Percentiles rank a stretch among this genome's conserved stretches.
Conservation (phyloP, 2,797 vertebrate genomes). For the Xiphophorus birchmanni region DNA sequence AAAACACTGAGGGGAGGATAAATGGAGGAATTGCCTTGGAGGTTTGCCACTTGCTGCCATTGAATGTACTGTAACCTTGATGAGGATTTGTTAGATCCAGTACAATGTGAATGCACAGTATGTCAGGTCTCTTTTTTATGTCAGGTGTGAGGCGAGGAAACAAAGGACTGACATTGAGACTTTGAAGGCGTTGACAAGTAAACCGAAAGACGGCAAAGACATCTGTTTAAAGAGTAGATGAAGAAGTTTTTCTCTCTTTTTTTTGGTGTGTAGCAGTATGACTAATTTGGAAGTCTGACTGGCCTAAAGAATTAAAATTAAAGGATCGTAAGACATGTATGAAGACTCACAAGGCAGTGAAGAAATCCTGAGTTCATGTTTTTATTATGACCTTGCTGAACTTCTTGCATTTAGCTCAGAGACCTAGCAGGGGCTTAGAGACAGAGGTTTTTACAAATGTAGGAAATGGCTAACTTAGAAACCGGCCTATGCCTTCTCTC, state of each 20-base stretch:
- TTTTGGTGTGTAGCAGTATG: not conserved
- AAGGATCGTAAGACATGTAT: not conserved
- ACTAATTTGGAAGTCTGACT: not conserved
- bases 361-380: not conserved
- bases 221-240: not conserved
- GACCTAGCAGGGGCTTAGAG: too few species aligned
- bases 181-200: not conserved
- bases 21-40: constrained; percentile 50
- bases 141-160: constrained; percentile 2
- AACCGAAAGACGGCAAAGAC: not conserved
- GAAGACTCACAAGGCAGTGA: not conserved
- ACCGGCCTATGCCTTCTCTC: too few species aligned
- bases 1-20: constrained; percentile 51
- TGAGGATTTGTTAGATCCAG: constrained; percentile 45
- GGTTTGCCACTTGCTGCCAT: constrained; percentile 29
- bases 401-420: not conserved
- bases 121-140: constrained; percentile 11
- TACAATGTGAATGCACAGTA: constrained; percentile 31
- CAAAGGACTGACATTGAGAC: not conserved
- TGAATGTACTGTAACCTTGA: constrained; percentile 43
- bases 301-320: not conserved
- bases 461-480: too few species aligned
- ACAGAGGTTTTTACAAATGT: too few species aligned
- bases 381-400: not conserved
- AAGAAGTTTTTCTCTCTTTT: not conserved